phyloP scores from a whole-genome alignment of 1,140 invertebrate species.

The Chironomus tepperi region DNA sequence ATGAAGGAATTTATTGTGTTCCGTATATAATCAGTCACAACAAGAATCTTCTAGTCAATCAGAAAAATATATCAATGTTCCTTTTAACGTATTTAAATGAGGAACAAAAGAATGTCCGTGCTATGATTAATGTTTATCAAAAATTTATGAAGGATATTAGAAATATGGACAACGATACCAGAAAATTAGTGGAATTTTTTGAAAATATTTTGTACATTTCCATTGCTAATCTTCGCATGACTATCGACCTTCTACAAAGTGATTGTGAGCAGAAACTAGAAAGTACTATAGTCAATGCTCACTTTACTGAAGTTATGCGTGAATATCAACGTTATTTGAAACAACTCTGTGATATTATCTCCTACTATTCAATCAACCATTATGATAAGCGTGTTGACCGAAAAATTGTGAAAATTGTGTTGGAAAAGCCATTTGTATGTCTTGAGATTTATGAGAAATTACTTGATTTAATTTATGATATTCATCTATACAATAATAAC shows the following conservation, averaged over 20 bases:
- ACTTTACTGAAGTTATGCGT: not conserved
- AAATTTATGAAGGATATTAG: not conserved
- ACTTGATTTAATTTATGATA: not conserved
- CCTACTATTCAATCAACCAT: not conserved
- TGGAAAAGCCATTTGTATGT: not conserved
- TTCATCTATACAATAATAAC: not conserved
- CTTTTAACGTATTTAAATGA: not conserved
- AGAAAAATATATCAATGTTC: not conserved
- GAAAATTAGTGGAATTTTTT: not conserved
- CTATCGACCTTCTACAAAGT: not conserved
- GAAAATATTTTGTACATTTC: not conserved
- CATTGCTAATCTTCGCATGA: not conserved
- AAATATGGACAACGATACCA: not conserved
- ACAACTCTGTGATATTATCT: not conserved
- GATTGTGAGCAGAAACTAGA: conserved; percentile 2
- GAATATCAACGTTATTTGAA: not conserved
- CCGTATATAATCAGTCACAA: not conserved
- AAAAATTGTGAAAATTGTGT: not conserved
- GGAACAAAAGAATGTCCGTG: not conserved
- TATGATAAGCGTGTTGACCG: not conserved
- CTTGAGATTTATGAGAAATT: not conserved
- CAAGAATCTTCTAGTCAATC: not conserved
- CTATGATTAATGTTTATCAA: not conserved
- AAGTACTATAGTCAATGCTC: not conserved
- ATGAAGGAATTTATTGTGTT: not conserved